Evolutionary conservation across 2,113 vertebrate genomes (phyloP).

Genomic region (Oceanodroma tethys): DNA sequence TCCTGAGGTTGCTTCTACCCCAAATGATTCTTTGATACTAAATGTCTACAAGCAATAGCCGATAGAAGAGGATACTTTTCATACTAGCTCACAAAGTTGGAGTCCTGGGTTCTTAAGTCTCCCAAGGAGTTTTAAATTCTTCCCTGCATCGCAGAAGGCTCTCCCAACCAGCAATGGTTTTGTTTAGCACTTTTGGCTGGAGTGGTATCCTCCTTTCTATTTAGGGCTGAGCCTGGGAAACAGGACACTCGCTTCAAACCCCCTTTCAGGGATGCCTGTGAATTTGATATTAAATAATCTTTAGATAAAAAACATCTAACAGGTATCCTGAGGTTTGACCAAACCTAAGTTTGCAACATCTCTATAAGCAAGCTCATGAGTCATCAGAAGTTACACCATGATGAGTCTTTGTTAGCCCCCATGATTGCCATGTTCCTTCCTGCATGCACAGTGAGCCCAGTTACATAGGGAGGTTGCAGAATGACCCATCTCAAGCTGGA

Average conservation of each 20-base stretch:
- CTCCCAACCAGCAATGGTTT: not conserved
- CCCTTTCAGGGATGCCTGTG: not conserved
- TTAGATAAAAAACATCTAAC: not conserved
- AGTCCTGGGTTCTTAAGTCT: not conserved
- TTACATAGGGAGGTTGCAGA: not conserved
- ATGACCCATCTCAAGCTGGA: not conserved
- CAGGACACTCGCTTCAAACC: not conserved
- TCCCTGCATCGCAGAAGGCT: not conserved
- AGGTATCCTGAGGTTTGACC: not conserved
- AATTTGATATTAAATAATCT: not conserved
- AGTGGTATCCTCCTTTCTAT: not conserved
- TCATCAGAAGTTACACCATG: not conserved
- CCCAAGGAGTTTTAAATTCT: not conserved
- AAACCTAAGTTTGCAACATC: not conserved
- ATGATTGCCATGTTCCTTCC: not conserved
- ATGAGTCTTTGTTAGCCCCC: not conserved
- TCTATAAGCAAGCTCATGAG: not conserved
- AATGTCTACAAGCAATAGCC: not conserved
- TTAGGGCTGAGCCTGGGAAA: not conserved
- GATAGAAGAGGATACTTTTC: not conserved
- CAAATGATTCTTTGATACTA: not conserved
- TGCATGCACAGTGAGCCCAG: not conserved
- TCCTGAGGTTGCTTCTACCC: not conserved
- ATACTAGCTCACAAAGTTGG: not conserved
- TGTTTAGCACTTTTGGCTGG: not conserved